Base-by-base conservation (phyloP, 2,888 invertebrate genomes). In the Eupeodes luniger region DNA sequence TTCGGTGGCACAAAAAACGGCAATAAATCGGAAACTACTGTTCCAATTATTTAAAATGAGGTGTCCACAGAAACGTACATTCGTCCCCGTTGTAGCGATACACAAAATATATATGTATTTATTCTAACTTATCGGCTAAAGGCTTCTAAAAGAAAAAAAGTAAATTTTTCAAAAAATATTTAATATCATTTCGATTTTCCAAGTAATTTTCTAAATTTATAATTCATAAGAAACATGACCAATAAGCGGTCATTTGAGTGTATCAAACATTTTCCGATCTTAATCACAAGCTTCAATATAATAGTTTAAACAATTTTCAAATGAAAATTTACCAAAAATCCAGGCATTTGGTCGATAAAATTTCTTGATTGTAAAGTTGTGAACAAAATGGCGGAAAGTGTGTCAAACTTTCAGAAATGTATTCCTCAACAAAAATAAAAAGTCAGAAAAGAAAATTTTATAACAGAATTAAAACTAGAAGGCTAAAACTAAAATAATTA, bases 31-130 rank as follows among this genome's bases (percentile, higher is more conserved):
- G 27, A 27, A 27, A 27, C 1, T 27, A 27, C 27, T 27, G 27
- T 2, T 3, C 27, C 27, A 27, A 27, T 27, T 27, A 27, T 57
- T 11, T 2, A 12, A 12, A 5, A 10, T 57, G 55, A 12, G 19
- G 27, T 27, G 55, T 57, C 19, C 27, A 57, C 12, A 5, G 55
- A 57, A 12, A 57, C 19, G 2, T 27, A 5, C 1, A 27, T 12
- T 27, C 2, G 3, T 27, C 27, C 11, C 2, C 27, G 5, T 27
- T 2, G 5, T 11, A 12, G 2, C 27, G 1, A 0, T 1, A 0
- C 2, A 6, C 0, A 55, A 11, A 19, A 19, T 19, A 27, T 27
- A 27, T 12, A 5, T 5, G 12, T 57, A 27, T 2, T 0, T 2
- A 1, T 44, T 57, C 19, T 2, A 12, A 57, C n/a, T 27, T 57